phyloP scores from a whole-genome alignment of 2,113 vertebrate genomes.

The Myotis lucifugus region DNA sequence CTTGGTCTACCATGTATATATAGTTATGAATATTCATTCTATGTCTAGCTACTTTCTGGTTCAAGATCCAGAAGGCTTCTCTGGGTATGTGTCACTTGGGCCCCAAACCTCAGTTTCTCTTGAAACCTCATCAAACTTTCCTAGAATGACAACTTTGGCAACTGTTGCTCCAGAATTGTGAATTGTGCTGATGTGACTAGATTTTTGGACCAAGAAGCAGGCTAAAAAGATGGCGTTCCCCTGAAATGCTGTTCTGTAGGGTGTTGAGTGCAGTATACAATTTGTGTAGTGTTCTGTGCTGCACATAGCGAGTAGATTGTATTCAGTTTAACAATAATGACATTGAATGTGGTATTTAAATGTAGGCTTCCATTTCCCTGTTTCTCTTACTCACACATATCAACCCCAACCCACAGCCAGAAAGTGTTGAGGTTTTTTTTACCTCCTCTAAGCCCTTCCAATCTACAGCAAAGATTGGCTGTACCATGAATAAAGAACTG shows the following conservation, averaged over 20 bases:
- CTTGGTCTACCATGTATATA: not conserved
- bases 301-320: not conserved
- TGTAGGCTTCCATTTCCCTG: slow-evolving; percentile 14
- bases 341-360: slow-evolving; percentile 33
- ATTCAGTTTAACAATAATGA: not conserved
- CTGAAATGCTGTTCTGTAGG: not conserved
- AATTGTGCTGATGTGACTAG: not conserved
- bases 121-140: not conserved
- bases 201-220: not conserved
- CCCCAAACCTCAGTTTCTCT: not conserved
- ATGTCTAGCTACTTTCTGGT: not conserved
- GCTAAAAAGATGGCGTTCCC: not conserved
- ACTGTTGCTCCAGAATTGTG: not conserved
- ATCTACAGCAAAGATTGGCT: not conserved
- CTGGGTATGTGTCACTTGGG: slow-evolving; percentile 19
- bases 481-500: not conserved
- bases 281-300: not conserved
- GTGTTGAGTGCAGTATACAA: not conserved
- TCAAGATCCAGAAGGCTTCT: not conserved
- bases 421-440: slow-evolving; percentile 68
- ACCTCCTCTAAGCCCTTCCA: slow-evolving; percentile 10
- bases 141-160: not conserved
- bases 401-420: slow-evolving; percentile 46
- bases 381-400: slow-evolving; percentile 56
- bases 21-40: not conserved